These are phyloP conservation scores for Drosophila gunungcola DNA, from an alignment of 1,140 invertebrate species.

Conservation along the genomic window DNA sequence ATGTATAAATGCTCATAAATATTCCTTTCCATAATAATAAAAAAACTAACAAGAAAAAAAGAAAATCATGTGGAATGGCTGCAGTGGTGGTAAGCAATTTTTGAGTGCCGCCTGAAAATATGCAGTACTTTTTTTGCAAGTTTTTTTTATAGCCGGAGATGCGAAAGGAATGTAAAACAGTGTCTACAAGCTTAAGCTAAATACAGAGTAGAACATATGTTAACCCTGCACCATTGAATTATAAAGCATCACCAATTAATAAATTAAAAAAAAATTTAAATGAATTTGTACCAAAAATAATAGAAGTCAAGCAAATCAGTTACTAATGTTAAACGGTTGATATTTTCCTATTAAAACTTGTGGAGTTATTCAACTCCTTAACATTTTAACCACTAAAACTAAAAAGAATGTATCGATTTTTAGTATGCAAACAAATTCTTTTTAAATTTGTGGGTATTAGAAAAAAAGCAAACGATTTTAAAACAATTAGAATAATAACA, in stretches of 20 bases:
- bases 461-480: neutral
- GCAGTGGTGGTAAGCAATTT: conserved; percentile 41
- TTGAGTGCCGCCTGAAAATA: conserved; percentile 38
- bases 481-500: neutral
- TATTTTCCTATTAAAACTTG: no score
- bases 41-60: conserved; percentile 10
- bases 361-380: no score
- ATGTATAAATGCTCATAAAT: conserved; percentile 44
- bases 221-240: no score
- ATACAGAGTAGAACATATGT: no score
- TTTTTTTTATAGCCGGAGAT: conserved; percentile 22
- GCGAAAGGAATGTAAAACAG: conserved; percentile 1
- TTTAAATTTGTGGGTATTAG: no score
- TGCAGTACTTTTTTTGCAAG: conserved; percentile 24
- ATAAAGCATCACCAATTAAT: no score
- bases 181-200: neutral
- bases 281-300: neutral
- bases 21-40: conserved; percentile 42
- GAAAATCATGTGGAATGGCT: conserved; percentile 1
- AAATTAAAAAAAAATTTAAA: no score
- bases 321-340: no score
- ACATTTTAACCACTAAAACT: neutral
- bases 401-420: no score
- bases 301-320: no score
- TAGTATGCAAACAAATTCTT: no score